These are phyloP conservation scores for Mesitornis unicolor DNA, from an alignment of 2,113 vertebrate genomes.

Conservation along the genomic window DNA sequence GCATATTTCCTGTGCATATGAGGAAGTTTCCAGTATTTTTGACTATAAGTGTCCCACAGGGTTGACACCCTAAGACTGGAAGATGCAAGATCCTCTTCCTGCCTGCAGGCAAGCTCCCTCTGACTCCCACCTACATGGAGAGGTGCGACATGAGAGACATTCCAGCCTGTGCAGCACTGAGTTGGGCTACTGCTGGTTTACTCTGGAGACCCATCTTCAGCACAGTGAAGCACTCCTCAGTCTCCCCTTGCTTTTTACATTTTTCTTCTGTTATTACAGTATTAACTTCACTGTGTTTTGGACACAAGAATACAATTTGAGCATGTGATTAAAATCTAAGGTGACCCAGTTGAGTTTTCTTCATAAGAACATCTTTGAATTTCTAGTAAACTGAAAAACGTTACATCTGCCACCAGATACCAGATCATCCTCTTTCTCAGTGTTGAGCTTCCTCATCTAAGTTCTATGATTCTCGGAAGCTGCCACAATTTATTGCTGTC, in stretches of 20 bases:
- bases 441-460: not conserved
- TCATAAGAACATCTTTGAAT: not conserved
- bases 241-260: rapidly evolving
- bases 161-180: not conserved
- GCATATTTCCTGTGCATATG: not conserved
- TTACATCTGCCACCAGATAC: not conserved
- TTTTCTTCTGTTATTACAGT: not conserved
- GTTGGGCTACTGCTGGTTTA: not conserved
- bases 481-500: not conserved
- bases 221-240: not conserved
- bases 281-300: not conserved
- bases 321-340: not conserved
- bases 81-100: not conserved
- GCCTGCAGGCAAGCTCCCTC: not conserved
- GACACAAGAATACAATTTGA: not conserved
- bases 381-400: not conserved
- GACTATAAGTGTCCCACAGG: not conserved
- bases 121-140: rapidly evolving
- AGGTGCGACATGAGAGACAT: not conserved
- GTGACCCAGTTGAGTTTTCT: not conserved
- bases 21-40: not conserved
- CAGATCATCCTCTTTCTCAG: not conserved
- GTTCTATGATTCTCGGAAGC: not conserved
- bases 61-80: not conserved
- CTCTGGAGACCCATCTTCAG: not conserved